Conservation (phyloP, 1,140 invertebrate genomes). For the Drosophila leontia region DNA sequence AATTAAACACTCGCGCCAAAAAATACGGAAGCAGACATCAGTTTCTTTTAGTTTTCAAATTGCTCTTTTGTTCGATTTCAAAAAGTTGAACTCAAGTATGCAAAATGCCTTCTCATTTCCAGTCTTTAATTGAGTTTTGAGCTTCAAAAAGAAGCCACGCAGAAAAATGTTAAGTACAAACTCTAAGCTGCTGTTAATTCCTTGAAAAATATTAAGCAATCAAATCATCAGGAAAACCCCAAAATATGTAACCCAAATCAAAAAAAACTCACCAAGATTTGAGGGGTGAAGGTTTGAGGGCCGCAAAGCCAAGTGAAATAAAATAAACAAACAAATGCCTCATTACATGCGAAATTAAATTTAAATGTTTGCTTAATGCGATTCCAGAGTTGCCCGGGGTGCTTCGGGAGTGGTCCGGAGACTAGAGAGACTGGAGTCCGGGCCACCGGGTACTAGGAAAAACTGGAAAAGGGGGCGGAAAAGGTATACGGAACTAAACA, state of each 20-base stretch:
- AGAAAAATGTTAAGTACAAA: neutral
- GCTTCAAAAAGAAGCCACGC: neutral
- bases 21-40: conserved; percentile 24
- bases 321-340: conserved; percentile 84
- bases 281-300: neutral
- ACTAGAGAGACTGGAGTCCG: conserved; percentile 2
- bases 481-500: conserved; percentile 68
- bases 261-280: conserved; percentile 21
- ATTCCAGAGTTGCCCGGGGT: conserved; percentile 71
- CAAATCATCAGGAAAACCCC: conserved; percentile 22
- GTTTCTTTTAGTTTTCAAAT: conserved; percentile 14
- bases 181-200: conserved; percentile 5
- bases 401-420: conserved; percentile 21
- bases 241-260: conserved; percentile 33
- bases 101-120: neutral
- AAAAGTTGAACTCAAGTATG: neutral
- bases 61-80: conserved; percentile 10
- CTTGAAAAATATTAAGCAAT: conserved; percentile 16
- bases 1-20: conserved; percentile 42
- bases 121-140: neutral
- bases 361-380: conserved; percentile 84
- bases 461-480: conserved; percentile 39
- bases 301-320: conserved; percentile 46
- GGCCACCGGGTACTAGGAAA: neutral
- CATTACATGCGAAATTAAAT: conserved; percentile 85